Evolutionary conservation across 2,797 vertebrate species (phyloP), one percentile per base, ranked within the genome.

Genomic region (Sebastes trivittatus): DNA sequence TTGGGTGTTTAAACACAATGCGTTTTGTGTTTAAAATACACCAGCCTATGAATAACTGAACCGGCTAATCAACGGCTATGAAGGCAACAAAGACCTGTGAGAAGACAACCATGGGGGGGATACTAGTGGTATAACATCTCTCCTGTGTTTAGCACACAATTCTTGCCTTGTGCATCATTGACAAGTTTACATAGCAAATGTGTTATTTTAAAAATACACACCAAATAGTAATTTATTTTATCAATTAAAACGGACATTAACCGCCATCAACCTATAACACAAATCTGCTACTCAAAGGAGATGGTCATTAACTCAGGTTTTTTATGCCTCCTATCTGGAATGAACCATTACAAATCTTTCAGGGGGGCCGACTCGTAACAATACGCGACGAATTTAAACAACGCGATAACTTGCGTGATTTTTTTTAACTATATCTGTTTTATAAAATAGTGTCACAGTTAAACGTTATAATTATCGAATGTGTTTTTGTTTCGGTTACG

Each of bases 301-400:
- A 87, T 88, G 91, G 88, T 92, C 89, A 94, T 94, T 94, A 94
- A 94, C 94, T 94, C 91, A 49, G 90, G 49, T 91, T 92, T 93
- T 93, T 95, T 94, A 95, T 95, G 92, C 92, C 94, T 95, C 94
- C 94, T 95, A 93, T 95, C 84, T 91, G 94, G 96, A 94, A 34
- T 10, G 88, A 78, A 94, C 95, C 94, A 96, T 88, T 90, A 1
- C 61, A 68, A 59, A 58, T 46, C 18, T 82, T 83, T 66, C 67
- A 85, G 95, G 92, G 91, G 82, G 30, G 80, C 75, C 75, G 77
- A 80, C 11, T 80, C 72, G 66, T 75, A 83, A 82, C 80, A 78
- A 65, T 80, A 58, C 67, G 34, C 61, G 32, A 52, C 59, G 59
- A 72, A 82, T 85, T 61, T 25, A 25, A 25, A 56, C 29, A 29